Evolutionary conservation across 2,888 invertebrate species (phyloP), one percentile per base, ranked within the genome.

Genomic region (Himalopsyche anomala): DNA sequence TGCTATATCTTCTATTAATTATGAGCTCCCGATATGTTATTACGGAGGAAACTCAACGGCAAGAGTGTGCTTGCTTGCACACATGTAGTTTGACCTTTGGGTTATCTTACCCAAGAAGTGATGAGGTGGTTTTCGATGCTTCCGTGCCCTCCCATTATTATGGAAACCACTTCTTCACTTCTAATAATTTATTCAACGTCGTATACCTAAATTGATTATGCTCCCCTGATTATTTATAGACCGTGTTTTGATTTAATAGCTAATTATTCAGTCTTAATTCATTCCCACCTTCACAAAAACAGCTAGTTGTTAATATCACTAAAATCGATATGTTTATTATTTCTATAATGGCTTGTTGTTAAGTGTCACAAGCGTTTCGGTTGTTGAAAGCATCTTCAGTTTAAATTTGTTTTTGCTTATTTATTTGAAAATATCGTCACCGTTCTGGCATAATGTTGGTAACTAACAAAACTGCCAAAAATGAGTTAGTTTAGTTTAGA

Each of bases 1-100:
- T 83, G 83, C 54, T 82, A 40, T 83, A 81, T 54, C 81, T 83
- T 56, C 82, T 84, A 85, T 86, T 87, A 87, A 87, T 87, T 87
- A 87, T 86, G 40, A 82, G 74, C 85, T 85, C 82, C 83, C 82
- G 80, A 80, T 86, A 62, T 81, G 83, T 85, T 86, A 86, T 87
- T 86, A 84, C 74, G 45, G 51, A 36, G 55, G 84, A 80, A 45
- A 81, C 82, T 82, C 40, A 87, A 86, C 87, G 82, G 85, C 82
- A 86, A 84, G 84, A 74, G 83, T n/a, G 45, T 17, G 62, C 62
- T 62, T 19, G 19, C 62, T 62, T 83, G 28, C 83, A 28, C 54
- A 55, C 62, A 74, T 82, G 42, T 79, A 74, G 82, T 85, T 82
- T 85, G 85, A 85, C 85, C 85, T 51, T 19, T 85, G 82, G 82